Evolutionary conservation across 2,888 invertebrate genomes (phyloP).

Genomic region (Brassicogethes aeneus): DNA sequence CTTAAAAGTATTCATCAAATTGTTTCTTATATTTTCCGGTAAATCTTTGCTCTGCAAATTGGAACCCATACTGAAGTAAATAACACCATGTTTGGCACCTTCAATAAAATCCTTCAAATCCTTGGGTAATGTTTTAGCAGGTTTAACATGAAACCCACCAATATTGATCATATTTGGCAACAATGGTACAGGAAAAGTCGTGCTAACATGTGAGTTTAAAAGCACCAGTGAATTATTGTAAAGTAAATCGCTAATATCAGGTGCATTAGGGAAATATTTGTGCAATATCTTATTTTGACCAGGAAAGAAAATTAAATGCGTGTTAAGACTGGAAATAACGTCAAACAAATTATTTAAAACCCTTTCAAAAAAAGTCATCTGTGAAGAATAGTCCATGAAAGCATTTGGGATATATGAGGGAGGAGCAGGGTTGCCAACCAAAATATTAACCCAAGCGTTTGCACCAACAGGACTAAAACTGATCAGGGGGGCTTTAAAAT

Average conservation of each 20-base stretch:
- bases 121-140: constrained; percentile 23
- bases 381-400: constrained; percentile 35
- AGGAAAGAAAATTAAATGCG: constrained; percentile 19
- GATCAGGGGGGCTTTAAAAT: constrained; percentile 30
- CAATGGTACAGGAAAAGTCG: constrained; percentile 39
- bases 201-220: constrained; percentile 41
- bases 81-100: constrained; percentile 43
- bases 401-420: constrained; percentile 33
- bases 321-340: constrained; percentile 3
- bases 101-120: constrained; percentile 46
- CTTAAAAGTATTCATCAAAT: constrained; percentile 48
- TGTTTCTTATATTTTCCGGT: constrained; percentile 42
- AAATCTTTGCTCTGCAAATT: constrained; percentile 49
- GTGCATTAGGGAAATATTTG: constrained; percentile 26
- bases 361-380: constrained; percentile 46
- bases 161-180: constrained; percentile 48
- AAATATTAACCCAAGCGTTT: constrained; percentile 38
- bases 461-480: constrained; percentile 38
- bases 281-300: constrained; percentile 23
- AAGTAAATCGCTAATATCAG: constrained; percentile 18
- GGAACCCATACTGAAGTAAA: constrained; percentile 53
- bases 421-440: constrained; percentile 40
- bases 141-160: constrained; percentile 43
- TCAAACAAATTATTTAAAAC: constrained; percentile 40
- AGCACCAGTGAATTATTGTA: constrained; percentile 27